Percentiles rank a stretch among this genome's conserved stretches.
These are phyloP conservation scores for Cryptosula pallasiana DNA, from an alignment of 2,888 invertebrate species.

Conservation along the genomic window DNA sequence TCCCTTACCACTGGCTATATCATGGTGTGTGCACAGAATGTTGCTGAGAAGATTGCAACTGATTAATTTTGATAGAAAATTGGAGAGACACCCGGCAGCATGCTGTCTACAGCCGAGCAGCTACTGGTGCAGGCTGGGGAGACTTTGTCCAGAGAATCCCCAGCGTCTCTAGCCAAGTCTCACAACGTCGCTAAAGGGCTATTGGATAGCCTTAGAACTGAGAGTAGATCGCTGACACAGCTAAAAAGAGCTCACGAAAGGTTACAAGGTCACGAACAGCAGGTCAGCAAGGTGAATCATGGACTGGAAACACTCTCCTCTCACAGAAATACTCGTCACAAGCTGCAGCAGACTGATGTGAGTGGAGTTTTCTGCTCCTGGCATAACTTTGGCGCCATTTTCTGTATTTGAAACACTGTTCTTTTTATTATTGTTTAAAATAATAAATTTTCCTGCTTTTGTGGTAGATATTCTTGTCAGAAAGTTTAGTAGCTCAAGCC, in stretches of 20 bases:
- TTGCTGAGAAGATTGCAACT: no score
- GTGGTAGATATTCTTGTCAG: no score
- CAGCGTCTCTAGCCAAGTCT: slow-evolving; percentile 5
- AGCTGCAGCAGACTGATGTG: slow-evolving; percentile 14
- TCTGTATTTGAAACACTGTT: no score
- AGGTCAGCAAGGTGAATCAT: slow-evolving; percentile 14
- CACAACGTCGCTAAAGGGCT: background rate
- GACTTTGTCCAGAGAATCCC: background rate
- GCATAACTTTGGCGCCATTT: no score
- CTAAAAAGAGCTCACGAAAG: slow-evolving; percentile 19
- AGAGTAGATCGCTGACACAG: slow-evolving; percentile 38
- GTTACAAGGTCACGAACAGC: slow-evolving; percentile 3
- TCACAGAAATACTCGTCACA: background rate
- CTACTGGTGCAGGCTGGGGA: background rate
- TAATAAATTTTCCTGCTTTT: no score
- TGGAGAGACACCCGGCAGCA: slow-evolving; percentile 23
- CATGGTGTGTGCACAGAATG: no score
- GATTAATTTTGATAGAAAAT: slow-evolving; percentile 13
- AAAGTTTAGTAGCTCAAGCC: no score
- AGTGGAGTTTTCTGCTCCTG: no score
- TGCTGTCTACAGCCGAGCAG: slow-evolving; percentile 11
- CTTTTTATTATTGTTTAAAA: no score
- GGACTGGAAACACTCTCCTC: slow-evolving; percentile 3
- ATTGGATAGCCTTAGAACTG: slow-evolving; percentile 43
- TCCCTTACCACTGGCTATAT: no score